These are phyloP conservation scores for Geodia barretti DNA, from an alignment of 37 sponge, comb jelly and placozoan species.

Conservation along the genomic window DNA sequence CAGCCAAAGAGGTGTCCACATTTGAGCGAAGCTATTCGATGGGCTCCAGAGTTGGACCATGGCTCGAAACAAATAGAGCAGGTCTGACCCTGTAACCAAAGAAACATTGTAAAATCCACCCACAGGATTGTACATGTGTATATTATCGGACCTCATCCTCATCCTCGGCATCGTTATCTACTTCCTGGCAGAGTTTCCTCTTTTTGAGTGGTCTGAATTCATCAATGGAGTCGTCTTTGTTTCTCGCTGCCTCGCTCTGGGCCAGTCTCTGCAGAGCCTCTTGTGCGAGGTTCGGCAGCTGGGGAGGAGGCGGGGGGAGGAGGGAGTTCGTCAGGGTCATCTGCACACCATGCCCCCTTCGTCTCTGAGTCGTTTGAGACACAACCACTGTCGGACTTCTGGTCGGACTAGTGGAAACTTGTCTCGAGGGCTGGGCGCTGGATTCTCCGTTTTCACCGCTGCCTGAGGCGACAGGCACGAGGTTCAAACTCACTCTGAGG, in stretches of 20 bases:
- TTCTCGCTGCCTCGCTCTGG: not conserved
- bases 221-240: constrained; percentile 10
- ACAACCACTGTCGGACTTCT: no score
- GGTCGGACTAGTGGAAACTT: no score
- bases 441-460: no score
- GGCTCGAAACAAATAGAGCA: constrained; percentile 93
- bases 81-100: constrained; percentile 54
- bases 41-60: constrained; percentile 86
- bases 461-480: no score
- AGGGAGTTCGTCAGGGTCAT: not conserved
- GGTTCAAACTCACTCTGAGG: no score
- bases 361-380: no score
- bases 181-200: constrained; percentile 27
- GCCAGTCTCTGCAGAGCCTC: constrained; percentile 51
- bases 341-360: no score
- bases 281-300: constrained; percentile 57
- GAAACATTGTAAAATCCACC: not conserved
- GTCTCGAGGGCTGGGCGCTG: no score
- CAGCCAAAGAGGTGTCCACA: constrained; percentile 93
- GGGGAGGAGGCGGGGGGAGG: not conserved
- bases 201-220: constrained; percentile 50
- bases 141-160: constrained; percentile 4
- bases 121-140: not conserved
- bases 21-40: constrained; percentile 75
- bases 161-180: constrained; percentile 23